These are phyloP conservation scores for Eupithecia inturbata DNA, from an alignment of 2,888 invertebrate species.

Conservation along the genomic window DNA sequence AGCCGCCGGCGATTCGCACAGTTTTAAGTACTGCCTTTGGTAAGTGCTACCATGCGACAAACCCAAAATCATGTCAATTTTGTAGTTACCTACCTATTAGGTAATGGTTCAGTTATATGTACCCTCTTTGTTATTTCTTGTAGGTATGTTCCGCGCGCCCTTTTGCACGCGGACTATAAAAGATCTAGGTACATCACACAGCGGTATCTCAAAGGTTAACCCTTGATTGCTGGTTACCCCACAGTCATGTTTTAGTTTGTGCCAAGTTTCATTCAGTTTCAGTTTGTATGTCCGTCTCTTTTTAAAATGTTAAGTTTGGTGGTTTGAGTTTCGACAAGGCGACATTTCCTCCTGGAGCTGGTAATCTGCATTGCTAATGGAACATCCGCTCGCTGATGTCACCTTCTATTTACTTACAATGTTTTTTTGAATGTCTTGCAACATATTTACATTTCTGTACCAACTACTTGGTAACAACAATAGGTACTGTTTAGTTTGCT, in stretches of 20 bases:
- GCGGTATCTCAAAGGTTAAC: not conserved
- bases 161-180: no score
- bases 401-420: conserved; percentile 45
- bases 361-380: conserved; percentile 61
- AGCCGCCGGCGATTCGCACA: not conserved
- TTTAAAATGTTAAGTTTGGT: conserved; percentile 12
- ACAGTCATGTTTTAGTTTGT: not conserved
- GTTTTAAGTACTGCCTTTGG: not conserved
- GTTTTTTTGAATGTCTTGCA: conserved; percentile 30
- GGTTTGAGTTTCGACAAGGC: conserved; percentile 44
- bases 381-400: conserved; percentile 52
- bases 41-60: not conserved
- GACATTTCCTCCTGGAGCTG: conserved; percentile 49
- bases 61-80: not conserved
- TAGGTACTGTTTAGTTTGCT: not conserved
- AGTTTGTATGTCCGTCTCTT: not conserved
- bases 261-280: not conserved
- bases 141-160: no score
- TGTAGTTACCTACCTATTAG: not conserved
- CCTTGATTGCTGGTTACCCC: not conserved
- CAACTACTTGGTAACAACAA: not conserved
- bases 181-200: not conserved
- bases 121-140: no score
- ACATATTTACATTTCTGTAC: conserved; percentile 23
- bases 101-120: no score